These are phyloP conservation scores for Alectoris magna DNA, from an alignment of 2,797 vertebrate species.

Conservation along the genomic window DNA sequence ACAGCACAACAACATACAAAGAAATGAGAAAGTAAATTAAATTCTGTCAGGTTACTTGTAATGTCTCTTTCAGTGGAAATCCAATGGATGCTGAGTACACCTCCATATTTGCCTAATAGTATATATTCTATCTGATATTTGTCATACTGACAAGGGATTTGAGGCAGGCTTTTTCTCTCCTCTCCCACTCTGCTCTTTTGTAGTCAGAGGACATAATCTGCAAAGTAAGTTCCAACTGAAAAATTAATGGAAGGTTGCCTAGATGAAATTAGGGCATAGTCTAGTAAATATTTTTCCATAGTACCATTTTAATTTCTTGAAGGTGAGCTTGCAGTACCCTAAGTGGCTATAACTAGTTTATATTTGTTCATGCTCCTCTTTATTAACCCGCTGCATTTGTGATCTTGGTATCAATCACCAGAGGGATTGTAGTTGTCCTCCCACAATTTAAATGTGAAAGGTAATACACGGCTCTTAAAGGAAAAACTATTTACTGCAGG, in stretches of 20 bases:
- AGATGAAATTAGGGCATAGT: background rate
- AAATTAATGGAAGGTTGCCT: background rate
- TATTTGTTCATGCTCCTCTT: background rate
- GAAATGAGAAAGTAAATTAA: background rate
- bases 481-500: background rate
- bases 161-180: background rate
- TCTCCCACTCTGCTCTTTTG: background rate
- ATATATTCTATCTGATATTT: background rate
- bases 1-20: background rate
- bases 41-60: background rate
- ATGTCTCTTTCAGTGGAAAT: background rate
- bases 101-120: background rate
- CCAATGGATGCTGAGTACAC: background rate
- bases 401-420: background rate
- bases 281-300: background rate
- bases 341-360: background rate
- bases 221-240: background rate
- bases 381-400: slow-evolving; percentile 7
- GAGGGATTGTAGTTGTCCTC: background rate
- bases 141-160: background rate
- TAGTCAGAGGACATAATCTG: background rate
- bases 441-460: background rate
- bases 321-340: background rate
- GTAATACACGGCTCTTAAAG: background rate
- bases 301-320: background rate